A percentile compares a stretch with the other conserved stretches of the same genome.
Evolutionary conservation across 2,797 vertebrate genomes (phyloP).

Genomic region (Acanthurus leucopareius): DNA sequence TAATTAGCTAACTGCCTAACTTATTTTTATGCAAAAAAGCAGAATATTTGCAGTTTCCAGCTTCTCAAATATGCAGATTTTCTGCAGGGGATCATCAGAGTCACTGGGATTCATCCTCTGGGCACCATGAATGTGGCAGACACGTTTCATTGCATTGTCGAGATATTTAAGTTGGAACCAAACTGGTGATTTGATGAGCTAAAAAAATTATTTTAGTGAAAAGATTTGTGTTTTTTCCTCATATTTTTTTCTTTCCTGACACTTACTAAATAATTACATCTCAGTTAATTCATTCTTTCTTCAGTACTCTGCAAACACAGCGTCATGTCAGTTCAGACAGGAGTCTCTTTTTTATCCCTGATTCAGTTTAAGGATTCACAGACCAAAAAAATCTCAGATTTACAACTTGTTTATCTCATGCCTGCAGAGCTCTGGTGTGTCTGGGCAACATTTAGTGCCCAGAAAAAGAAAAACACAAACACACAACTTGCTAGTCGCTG

Average conservation of each 20-base stretch:
- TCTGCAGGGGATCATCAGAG: neutral
- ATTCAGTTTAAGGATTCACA: neutral
- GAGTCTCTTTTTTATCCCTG: neutral
- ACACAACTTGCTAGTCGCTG: conserved; percentile 6
- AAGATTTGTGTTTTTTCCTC: neutral
- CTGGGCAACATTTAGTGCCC: neutral
- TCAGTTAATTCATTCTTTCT: too few relatives aligned
- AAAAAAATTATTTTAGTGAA: too few relatives aligned
- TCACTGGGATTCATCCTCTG: neutral
- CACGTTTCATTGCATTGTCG: neutral
- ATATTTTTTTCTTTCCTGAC: neutral
- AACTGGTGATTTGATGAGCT: too few relatives aligned
- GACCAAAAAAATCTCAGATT: neutral
- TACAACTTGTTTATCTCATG: conserved; percentile 8
- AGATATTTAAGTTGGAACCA: neutral
- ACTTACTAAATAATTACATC: neutral
- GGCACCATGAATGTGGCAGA: neutral
- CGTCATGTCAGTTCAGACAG: too few relatives aligned
- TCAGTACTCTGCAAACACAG: neutral
- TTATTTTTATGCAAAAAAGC: too few relatives aligned
- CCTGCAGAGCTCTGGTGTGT: conserved; percentile 11
- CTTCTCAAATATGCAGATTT: too few relatives aligned
- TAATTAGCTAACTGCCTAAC: too few relatives aligned
- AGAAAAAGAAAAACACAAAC: conserved; percentile 23
- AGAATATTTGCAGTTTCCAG: too few relatives aligned